Conservation (phyloP, 1,140 invertebrate species). For the Bradysia coprophila region DNA sequence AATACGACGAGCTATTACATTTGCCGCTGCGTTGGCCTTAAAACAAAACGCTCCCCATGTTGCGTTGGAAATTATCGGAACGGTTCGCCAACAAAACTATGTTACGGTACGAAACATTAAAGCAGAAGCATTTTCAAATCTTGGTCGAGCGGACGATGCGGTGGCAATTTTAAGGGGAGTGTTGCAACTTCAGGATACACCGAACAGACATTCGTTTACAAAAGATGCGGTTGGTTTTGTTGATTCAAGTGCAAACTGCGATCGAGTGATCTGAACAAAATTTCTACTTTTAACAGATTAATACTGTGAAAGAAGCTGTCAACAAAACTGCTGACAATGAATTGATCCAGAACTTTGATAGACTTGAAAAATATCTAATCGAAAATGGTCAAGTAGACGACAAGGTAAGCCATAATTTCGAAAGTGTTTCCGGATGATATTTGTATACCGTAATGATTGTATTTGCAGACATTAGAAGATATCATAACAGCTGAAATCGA, state of each 20-base stretch:
- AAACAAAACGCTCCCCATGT: slow-evolving; percentile 44
- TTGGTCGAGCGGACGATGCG: slow-evolving; percentile 42
- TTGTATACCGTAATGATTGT: background rate
- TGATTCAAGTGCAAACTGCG: background rate
- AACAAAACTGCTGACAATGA: slow-evolving; percentile 17
- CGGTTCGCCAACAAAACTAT: slow-evolving; percentile 31
- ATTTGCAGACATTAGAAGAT: background rate
- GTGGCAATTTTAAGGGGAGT: slow-evolving; percentile 34
- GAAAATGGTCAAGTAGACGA: slow-evolving; percentile 22
- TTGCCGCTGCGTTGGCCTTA: slow-evolving; percentile 42
- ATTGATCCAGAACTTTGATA: slow-evolving; percentile 22
- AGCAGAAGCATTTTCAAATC: slow-evolving; percentile 31
- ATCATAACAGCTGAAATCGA: slow-evolving; percentile 1
- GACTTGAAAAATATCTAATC: slow-evolving; percentile 23
- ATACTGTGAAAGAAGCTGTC: slow-evolving; percentile 21
- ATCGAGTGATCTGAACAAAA: background rate
- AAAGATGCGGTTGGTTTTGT: background rate
- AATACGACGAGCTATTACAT: slow-evolving; percentile 36
- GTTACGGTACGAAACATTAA: slow-evolving; percentile 48
- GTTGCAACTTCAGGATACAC: slow-evolving; percentile 31
- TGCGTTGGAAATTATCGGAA: slow-evolving; percentile 42
- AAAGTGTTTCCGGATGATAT: background rate
- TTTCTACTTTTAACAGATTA: slow-evolving; percentile 21
- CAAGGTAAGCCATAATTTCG: slow-evolving; percentile 13
- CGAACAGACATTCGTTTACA: slow-evolving; percentile 27